Conservation (phyloP, 37 sponge, comb jelly and placozoan species). For the Amphimedon queenslandica region DNA sequence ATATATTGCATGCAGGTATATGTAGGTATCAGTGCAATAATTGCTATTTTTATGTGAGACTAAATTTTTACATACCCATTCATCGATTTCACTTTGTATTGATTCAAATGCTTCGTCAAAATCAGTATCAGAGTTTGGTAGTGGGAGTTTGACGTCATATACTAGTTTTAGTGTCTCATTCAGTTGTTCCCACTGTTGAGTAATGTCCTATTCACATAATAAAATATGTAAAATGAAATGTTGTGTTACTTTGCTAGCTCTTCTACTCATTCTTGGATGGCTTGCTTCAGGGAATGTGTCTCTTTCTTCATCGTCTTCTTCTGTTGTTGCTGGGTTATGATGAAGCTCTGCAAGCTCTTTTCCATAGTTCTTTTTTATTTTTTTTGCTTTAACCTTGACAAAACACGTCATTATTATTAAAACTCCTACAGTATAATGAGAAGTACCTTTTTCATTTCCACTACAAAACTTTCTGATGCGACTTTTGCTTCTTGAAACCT, state of each 20-base stretch:
- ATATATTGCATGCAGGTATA: too few relatives aligned
- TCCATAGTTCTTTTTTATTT: background rate
- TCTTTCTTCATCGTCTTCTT: background rate
- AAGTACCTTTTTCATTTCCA: constrained; percentile 8
- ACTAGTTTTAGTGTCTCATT: background rate
- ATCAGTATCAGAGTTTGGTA: background rate
- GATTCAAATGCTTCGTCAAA: background rate
- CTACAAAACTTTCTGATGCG: constrained; percentile 28
- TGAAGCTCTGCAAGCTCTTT: background rate
- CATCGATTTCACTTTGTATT: background rate
- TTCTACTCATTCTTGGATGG: background rate
- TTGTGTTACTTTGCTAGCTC: background rate
- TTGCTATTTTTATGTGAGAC: background rate
- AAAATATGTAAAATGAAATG: too few relatives aligned
- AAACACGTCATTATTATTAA: background rate
- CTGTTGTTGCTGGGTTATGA: background rate
- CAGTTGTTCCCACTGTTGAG: background rate
- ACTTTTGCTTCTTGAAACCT: constrained; percentile 27
- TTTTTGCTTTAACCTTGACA: background rate
- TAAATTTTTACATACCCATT: background rate
- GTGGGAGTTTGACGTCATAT: background rate
- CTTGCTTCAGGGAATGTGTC: background rate
- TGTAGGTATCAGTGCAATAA: too few relatives aligned
- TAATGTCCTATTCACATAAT: background rate
- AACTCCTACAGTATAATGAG: background rate